Percentiles rank a stretch among this genome's conserved stretches.
phyloP scores from a whole-genome alignment of 2,888 invertebrate genomes.

The Sinotaia quadrata region DNA sequence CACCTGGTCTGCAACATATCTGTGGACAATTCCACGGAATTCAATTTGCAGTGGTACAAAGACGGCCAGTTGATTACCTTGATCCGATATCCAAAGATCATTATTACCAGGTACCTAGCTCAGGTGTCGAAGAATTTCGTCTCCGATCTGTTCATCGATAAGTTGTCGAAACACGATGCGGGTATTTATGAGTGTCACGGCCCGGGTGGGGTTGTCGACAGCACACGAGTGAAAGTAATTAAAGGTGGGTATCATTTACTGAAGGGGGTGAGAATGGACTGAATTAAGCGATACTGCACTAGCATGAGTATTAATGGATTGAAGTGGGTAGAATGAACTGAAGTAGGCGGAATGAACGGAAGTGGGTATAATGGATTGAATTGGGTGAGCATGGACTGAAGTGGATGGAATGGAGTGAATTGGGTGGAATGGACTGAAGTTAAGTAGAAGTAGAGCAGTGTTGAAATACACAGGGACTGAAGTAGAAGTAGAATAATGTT shows the following conservation, averaged over 20 bases:
- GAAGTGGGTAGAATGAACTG: too few species aligned
- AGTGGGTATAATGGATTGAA: too few species aligned
- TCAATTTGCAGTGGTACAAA: conserved; percentile 31
- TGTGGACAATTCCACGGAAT: conserved; percentile 7
- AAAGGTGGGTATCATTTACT: conserved; percentile 5
- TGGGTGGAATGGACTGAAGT: too few species aligned
- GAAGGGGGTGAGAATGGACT: neutral
- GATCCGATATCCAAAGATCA: neutral
- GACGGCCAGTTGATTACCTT: conserved; percentile 25
- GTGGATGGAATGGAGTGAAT: too few species aligned
- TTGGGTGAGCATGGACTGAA: too few species aligned
- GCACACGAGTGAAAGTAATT: conserved; percentile 20
- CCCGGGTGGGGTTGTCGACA: conserved; percentile 8
- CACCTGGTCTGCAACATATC: conserved; percentile 27
- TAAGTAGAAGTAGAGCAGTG: too few species aligned
- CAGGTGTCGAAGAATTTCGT: conserved; percentile 26
- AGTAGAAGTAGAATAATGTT: too few species aligned
- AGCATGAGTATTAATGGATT: too few species aligned
- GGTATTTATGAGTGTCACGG: conserved; percentile 30
- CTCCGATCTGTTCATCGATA: conserved; percentile 33
- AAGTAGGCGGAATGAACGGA: too few species aligned
- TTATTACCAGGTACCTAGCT: conserved; percentile 31
- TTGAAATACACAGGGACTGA: too few species aligned
- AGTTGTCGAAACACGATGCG: conserved; percentile 25
- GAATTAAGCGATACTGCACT: neutral